Evolutionary conservation across 2,888 invertebrate genomes (phyloP).

Genomic region (Syrista parreyssii): DNA sequence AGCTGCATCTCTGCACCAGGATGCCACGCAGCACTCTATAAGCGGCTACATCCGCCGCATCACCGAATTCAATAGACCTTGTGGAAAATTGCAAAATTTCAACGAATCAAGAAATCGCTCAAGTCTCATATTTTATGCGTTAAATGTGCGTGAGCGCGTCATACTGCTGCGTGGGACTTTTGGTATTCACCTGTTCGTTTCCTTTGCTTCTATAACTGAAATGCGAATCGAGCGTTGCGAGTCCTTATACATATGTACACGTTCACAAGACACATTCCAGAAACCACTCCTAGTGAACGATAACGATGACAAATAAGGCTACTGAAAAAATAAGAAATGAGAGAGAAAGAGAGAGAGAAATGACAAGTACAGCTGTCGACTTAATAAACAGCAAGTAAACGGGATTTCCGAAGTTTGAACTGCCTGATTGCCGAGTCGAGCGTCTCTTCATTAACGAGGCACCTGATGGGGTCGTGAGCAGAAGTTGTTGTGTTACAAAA

Average conservation of each 20-base stretch:
- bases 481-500: conserved; percentile 25
- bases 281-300: not conserved
- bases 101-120: not conserved
- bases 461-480: conserved; percentile 3
- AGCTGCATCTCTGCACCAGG: not conserved
- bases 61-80: not conserved
- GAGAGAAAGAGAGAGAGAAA: too few relatives aligned
- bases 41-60: not conserved
- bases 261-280: not conserved
- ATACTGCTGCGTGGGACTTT: not conserved
- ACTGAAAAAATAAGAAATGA: not conserved
- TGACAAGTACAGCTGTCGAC: too few relatives aligned
- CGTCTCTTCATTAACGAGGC: conserved; percentile 10
- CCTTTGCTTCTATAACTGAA: not conserved
- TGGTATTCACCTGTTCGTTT: not conserved
- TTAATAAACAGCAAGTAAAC: too few relatives aligned
- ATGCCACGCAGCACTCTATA: not conserved
- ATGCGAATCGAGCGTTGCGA: not conserved
- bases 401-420: not conserved
- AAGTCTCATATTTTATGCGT: not conserved
- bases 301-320: not conserved
- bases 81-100: not conserved
- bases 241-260: not conserved
- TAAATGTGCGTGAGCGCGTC: not conserved
- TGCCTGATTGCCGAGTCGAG: conserved; percentile 2